A percentile compares a stretch with the other conserved stretches of the same genome.
phyloP scores from a whole-genome alignment of 2,797 vertebrate genomes.

The Tragopan temminckii region DNA sequence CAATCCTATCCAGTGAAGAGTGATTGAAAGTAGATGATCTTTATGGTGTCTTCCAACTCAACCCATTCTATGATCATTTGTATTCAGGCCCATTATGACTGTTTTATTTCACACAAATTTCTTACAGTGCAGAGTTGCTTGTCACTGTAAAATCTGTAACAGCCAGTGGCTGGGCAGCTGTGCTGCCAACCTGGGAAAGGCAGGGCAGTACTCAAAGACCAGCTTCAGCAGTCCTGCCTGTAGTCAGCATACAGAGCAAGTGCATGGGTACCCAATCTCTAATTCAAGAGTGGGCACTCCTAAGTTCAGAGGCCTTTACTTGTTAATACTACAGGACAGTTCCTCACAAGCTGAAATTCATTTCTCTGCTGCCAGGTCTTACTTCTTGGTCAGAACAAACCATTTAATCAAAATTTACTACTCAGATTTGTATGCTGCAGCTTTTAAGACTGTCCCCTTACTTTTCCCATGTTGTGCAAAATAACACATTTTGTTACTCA shows the following conservation, averaged over 20 bases:
- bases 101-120: not conserved
- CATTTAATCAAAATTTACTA: not conserved
- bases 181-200: not conserved
- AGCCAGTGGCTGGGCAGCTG: not conserved
- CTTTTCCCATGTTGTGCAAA: not conserved
- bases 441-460: not conserved
- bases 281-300: not conserved
- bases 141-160: not conserved
- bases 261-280: not conserved
- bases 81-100: not conserved
- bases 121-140: not conserved
- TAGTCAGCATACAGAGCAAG: accelerated
- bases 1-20: not conserved
- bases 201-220: not conserved
- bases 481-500: not conserved
- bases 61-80: not conserved
- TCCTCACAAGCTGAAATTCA: not conserved
- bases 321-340: not conserved
- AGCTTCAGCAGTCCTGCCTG: not conserved
- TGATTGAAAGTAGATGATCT: not conserved
- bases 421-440: not conserved
- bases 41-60: not conserved
- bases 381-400: not conserved
- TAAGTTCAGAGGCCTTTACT: not conserved
- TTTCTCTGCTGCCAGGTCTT: not conserved